Conservation (phyloP, 2,888 invertebrate genomes). For the Tachina fera region DNA sequence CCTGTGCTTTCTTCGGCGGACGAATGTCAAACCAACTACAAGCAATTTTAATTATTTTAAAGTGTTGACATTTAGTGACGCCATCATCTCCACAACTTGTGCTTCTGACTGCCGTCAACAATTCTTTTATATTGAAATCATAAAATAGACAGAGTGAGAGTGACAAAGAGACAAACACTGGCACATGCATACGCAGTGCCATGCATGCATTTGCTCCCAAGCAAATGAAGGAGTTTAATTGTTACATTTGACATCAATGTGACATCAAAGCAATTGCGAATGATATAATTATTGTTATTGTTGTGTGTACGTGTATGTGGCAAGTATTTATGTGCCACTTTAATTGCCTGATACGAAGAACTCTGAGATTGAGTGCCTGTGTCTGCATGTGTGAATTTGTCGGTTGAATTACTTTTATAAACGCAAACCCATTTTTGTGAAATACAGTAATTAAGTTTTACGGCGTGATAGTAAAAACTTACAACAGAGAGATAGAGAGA, state of each 20-base stretch:
- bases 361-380: conserved; percentile 2
- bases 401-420: conserved; percentile 53
- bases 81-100: conserved; percentile 39
- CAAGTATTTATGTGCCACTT: conserved; percentile 42
- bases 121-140: conserved; percentile 37
- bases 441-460: conserved; percentile 70
- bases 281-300: conserved; percentile 69
- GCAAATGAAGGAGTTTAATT: conserved; percentile 69
- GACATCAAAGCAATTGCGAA: conserved; percentile 72
- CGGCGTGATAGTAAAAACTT: conserved; percentile 44
- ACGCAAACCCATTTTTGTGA: conserved; percentile 51
- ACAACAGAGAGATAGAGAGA: background rate
- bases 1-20: conserved; percentile 15
- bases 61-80: conserved; percentile 69
- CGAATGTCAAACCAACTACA: conserved; percentile 50
- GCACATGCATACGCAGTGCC: conserved; percentile 14
- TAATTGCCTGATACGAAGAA: conserved; percentile 37
- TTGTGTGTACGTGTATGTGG: conserved; percentile 24
- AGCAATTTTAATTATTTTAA: conserved; percentile 56
- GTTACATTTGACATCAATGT: conserved; percentile 69
- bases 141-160: conserved; percentile 34
- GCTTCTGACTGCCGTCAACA: conserved; percentile 35
- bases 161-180: background rate
- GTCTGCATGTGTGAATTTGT: conserved; percentile 8
- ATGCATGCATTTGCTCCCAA: conserved; percentile 42